These are phyloP conservation scores for Lophius americanus DNA, from an alignment of 2,797 vertebrate genomes.

Conservation along the genomic window DNA sequence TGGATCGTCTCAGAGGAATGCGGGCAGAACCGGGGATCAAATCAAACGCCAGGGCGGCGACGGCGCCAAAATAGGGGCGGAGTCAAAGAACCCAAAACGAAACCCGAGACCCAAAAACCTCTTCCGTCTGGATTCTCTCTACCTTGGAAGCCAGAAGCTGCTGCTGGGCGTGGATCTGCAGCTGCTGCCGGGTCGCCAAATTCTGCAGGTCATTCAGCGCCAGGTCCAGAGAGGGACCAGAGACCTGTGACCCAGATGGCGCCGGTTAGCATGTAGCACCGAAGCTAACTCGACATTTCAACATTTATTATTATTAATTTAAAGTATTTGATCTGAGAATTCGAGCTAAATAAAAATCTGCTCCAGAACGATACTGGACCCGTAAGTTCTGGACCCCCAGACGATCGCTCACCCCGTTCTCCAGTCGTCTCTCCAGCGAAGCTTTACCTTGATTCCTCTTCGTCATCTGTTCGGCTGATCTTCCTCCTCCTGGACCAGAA, in stretches of 20 bases:
- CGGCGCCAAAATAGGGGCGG: no score
- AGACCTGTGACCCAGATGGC: conserved; percentile 71
- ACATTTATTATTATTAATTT: no score
- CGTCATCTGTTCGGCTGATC: conserved; percentile 78
- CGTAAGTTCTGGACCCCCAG: neutral
- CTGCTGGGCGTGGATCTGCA: conserved; percentile 90
- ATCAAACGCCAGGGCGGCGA: no score
- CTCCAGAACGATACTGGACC: no score
- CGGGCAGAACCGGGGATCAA: no score
- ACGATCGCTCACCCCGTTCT: conserved; percentile 87
- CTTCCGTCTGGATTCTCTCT: neutral
- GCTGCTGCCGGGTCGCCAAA: conserved; percentile 91
- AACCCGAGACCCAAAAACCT: no score
- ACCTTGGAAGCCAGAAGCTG: conserved; percentile 88
- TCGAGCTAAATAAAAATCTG: no score
- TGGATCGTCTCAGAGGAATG: no score
- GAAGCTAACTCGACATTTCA: neutral
- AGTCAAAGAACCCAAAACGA: no score
- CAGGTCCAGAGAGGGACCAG: conserved; percentile 85
- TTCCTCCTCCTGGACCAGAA: conserved; percentile 74
- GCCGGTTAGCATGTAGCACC: neutral
- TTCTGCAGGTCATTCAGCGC: conserved; percentile 91
- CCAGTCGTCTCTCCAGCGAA: conserved; percentile 81
- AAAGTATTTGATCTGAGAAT: neutral
- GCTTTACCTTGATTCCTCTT: conserved; percentile 86